Conservation (phyloP, 2,888 invertebrate genomes). For the Folsomia manolachei region DNA sequence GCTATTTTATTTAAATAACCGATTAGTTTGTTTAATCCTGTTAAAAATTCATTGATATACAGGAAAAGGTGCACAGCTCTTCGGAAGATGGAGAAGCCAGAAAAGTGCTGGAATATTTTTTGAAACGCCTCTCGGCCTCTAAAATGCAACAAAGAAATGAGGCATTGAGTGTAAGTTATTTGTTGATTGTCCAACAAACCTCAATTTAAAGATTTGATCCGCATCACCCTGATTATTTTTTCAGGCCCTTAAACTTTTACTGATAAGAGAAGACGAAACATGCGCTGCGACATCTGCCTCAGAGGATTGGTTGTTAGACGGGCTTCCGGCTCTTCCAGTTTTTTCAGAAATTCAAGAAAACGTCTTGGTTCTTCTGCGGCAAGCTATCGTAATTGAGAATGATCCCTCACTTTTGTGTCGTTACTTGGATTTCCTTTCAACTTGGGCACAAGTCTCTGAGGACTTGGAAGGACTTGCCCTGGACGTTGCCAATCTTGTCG, state of each 20-base stretch:
- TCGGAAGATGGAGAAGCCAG: slow-evolving; percentile 58
- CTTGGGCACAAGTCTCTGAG: slow-evolving; percentile 39
- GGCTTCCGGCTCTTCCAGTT: slow-evolving; percentile 69
- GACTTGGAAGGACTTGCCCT: slow-evolving; percentile 32
- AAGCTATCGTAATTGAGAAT: slow-evolving; percentile 81
- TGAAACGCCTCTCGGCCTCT: slow-evolving; percentile 76
- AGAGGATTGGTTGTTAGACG: slow-evolving; percentile 53
- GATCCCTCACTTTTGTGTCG: slow-evolving; percentile 43
- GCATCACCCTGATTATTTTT: too few relatives aligned
- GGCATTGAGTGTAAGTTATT: slow-evolving; percentile 66
- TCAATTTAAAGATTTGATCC: too few relatives aligned
- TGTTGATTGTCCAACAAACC: too few relatives aligned
- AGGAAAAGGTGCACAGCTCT: slow-evolving; percentile 39
- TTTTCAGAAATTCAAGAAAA: slow-evolving; percentile 64
- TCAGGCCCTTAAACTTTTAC: background rate
- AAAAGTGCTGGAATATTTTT: slow-evolving; percentile 85
- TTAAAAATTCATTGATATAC: slow-evolving; percentile 4
- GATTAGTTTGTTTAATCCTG: slow-evolving; percentile 11
- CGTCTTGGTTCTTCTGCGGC: slow-evolving; percentile 62
- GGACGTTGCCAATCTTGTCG: slow-evolving; percentile 85
- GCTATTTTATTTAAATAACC: too few relatives aligned
- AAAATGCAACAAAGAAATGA: slow-evolving; percentile 73
- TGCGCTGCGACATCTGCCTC: slow-evolving; percentile 15
- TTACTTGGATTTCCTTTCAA: slow-evolving; percentile 45
- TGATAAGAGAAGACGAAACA: slow-evolving; percentile 6